Conservation (phyloP, 2,113 vertebrate species). For the Hylia prasina region DNA sequence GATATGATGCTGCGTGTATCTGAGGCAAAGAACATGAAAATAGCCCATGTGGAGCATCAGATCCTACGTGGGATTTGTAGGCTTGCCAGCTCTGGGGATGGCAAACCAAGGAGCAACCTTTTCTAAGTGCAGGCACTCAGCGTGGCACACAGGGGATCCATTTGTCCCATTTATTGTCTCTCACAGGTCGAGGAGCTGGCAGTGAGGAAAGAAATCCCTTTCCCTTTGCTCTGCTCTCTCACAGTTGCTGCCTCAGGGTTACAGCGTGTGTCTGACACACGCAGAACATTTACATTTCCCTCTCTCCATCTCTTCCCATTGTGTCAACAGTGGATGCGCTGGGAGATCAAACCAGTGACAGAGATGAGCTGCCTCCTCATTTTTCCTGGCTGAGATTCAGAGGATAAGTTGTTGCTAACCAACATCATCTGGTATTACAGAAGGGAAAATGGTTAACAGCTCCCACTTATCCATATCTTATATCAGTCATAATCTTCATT, state of each 20-base stretch:
- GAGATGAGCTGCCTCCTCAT: constrained; percentile 44
- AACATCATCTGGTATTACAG: constrained; percentile 35
- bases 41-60: neutral
- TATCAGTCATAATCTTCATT: neutral
- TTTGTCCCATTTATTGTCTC: neutral
- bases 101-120: neutral
- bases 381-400: constrained; percentile 54
- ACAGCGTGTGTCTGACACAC: neutral
- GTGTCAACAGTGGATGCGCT: constrained; percentile 28
- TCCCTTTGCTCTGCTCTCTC: constrained; percentile 8
- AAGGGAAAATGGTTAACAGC: constrained; percentile 19
- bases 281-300: constrained; percentile 10
- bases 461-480: neutral
- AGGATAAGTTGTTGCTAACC: constrained; percentile 50
- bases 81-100: neutral
- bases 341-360: constrained; percentile 49
- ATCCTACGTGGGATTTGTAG: neutral
- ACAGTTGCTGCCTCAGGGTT: constrained; percentile 33
- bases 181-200: neutral
- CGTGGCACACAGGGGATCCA: neutral
- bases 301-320: constrained; percentile 29
- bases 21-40: neutral
- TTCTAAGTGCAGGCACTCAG: neutral
- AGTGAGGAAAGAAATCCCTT: neutral
- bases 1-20: neutral